phyloP scores from a whole-genome alignment of 1,140 invertebrate species.

The Leptinotarsa texana region DNA sequence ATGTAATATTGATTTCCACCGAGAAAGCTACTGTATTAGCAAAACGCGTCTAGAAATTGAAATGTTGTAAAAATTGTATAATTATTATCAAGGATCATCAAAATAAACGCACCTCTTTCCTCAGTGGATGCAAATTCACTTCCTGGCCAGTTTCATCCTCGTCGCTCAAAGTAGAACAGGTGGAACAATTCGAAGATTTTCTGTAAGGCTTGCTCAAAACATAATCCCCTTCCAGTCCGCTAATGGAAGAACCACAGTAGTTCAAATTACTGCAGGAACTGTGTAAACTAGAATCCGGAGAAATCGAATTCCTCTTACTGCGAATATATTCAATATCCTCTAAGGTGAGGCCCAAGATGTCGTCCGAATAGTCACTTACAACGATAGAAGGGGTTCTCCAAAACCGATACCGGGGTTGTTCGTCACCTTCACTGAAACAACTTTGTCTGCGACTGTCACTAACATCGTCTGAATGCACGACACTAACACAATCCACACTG shows the following conservation, averaged over 20 bases:
- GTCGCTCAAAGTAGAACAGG: slow-evolving; percentile 67
- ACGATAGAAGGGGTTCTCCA: slow-evolving; percentile 80
- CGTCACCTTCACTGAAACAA: slow-evolving; percentile 57
- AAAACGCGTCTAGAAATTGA: too few relatives aligned
- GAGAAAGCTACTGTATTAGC: too few relatives aligned
- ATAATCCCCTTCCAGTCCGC: slow-evolving; percentile 61
- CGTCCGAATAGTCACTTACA: slow-evolving; percentile 82
- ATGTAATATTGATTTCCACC: too few relatives aligned
- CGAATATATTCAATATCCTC: slow-evolving; percentile 70
- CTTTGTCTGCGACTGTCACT: slow-evolving; percentile 56
- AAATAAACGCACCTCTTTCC: slow-evolving; percentile 55
- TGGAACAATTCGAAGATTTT: slow-evolving; percentile 68
- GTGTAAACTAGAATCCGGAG: slow-evolving; percentile 61
- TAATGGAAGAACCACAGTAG: slow-evolving; percentile 61
- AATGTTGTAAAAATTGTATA: too few relatives aligned
- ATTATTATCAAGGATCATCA: not conserved
- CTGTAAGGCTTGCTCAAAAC: slow-evolving; percentile 59
- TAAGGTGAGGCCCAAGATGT: slow-evolving; percentile 65
- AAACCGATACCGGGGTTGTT: slow-evolving; percentile 58
- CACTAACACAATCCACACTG: slow-evolving; percentile 48
- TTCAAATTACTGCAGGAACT: slow-evolving; percentile 69
- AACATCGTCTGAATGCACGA: slow-evolving; percentile 46
- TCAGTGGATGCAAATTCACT: slow-evolving; percentile 53
- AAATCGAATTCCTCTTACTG: slow-evolving; percentile 55
- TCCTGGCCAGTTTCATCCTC: slow-evolving; percentile 64